Conservation (phyloP, 2,888 invertebrate genomes). For the Pseudococcus jackbeardsleyi region DNA sequence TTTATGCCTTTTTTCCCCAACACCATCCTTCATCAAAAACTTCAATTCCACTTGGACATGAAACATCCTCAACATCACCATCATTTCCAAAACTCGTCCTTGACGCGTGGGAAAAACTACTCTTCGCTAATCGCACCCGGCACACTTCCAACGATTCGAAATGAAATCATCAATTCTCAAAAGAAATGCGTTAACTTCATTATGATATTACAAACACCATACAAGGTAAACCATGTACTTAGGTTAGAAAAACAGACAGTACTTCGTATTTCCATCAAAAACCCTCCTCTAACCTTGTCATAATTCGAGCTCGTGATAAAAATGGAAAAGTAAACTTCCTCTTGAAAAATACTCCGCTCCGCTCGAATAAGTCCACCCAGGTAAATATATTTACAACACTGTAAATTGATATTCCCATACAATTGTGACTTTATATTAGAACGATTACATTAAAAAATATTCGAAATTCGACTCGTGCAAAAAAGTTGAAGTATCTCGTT, state of each 20-base stretch:
- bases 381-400: neutral
- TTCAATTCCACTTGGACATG: too few species aligned
- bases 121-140: neutral
- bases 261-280: neutral
- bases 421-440: neutral
- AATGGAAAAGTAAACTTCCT: slow-evolving; percentile 19
- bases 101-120: neutral
- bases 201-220: neutral
- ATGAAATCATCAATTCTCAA: neutral
- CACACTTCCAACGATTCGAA: neutral
- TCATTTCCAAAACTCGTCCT: neutral
- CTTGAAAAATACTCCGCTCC: neutral
- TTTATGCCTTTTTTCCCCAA: too few species aligned
- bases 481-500: neutral
- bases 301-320: slow-evolving; percentile 2
- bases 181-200: neutral
- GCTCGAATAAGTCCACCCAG: too few species aligned
- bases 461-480: neutral
- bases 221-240: neutral
- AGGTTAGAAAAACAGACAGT: neutral
- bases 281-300: slow-evolving; percentile 4
- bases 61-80: too few species aligned
- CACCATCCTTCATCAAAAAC: too few species aligned
- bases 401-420: slow-evolving; percentile 11
- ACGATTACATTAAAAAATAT: neutral